Percentiles rank a stretch among this genome's conserved stretches.
Conservation (phyloP, 2,888 invertebrate species). For the Parnassius apollo region DNA sequence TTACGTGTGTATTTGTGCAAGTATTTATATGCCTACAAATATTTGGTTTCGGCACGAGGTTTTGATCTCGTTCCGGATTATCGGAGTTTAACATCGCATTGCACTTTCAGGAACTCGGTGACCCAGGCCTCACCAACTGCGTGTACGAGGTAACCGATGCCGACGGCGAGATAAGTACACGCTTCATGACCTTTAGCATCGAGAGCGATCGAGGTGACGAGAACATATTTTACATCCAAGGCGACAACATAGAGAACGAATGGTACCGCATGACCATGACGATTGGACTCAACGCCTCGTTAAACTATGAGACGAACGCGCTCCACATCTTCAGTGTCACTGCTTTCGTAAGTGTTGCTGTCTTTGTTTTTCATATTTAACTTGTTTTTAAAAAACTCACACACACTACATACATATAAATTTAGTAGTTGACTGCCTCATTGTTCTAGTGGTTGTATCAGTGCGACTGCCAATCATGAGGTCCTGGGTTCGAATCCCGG, state of each 20-base stretch:
- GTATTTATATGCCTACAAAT: too few relatives aligned
- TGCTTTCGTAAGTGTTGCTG: constrained; percentile 67
- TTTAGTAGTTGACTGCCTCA: too few relatives aligned
- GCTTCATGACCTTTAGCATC: constrained; percentile 62
- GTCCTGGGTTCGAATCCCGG: not conserved
- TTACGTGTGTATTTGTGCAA: too few relatives aligned
- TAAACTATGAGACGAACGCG: constrained; percentile 71
- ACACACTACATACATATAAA: too few relatives aligned
- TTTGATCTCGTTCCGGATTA: too few relatives aligned
- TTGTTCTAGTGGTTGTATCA: too few relatives aligned
- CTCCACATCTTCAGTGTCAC: constrained; percentile 79
- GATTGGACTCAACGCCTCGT: constrained; percentile 45
- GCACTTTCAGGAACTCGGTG: constrained; percentile 61
- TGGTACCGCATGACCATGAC: constrained; percentile 62
- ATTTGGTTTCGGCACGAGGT: too few relatives aligned
- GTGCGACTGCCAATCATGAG: not conserved
- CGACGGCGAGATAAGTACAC: constrained; percentile 69
- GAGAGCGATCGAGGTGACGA: constrained; percentile 60
- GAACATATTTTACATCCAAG: constrained; percentile 57
- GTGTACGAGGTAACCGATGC: constrained; percentile 61
- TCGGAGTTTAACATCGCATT: too few relatives aligned
- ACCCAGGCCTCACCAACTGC: constrained; percentile 56
- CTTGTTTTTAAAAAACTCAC: not conserved
- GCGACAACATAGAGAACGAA: constrained; percentile 42
- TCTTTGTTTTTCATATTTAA: not conserved